Evolutionary conservation across 2,113 vertebrate species (phyloP), one percentile per base, ranked within the genome.

Genomic region (Rhea pennata): DNA sequence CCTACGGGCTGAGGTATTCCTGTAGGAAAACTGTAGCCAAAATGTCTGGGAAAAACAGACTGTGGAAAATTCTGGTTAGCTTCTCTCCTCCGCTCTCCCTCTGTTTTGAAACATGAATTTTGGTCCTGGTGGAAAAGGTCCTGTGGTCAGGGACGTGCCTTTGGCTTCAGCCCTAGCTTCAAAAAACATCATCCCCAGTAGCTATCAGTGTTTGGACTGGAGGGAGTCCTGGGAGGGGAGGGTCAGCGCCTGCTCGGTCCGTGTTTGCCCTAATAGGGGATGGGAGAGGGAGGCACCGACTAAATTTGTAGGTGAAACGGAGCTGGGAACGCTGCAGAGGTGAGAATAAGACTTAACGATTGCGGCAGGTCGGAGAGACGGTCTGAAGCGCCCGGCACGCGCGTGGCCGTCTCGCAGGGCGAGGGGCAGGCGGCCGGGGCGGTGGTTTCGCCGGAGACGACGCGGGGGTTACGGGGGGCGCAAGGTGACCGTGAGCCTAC

Each of bases 81-180:
- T 9, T 64, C 88, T 88, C 54, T 87, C 51, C 71, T 80, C 5
- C 0, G 2, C 84, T 79, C 61, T 59, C 24, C 7, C 59, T 23
- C 24, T 64, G 50, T 73, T 92, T 81, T 70, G 67, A 85, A 92
- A 91, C 59, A 46, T 89, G 44, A 92, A 46, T 82, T 82, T 81
- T 91, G 78, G 26, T 87, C 15, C 23, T 2, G 17, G 64, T 77
- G 70, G 89, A 83, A 78, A 91, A 84, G 39, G 31, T 83, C 12
- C 50, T 6, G 23, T 84, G 81, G 95, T 93, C 58, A 94, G 62
- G 70, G 71, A 82, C 33, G 3, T 94, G 84, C 84, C 74, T 72
- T 93, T 89, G 80, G 77, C 62, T 89, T 93, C 70, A 69, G 74
- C 3, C 5, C 22, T 53, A 84, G 71, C 39, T 95, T 94, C 66